Base-by-base conservation (phyloP, 2,888 invertebrate genomes). In the Strigamia maritima region DNA sequence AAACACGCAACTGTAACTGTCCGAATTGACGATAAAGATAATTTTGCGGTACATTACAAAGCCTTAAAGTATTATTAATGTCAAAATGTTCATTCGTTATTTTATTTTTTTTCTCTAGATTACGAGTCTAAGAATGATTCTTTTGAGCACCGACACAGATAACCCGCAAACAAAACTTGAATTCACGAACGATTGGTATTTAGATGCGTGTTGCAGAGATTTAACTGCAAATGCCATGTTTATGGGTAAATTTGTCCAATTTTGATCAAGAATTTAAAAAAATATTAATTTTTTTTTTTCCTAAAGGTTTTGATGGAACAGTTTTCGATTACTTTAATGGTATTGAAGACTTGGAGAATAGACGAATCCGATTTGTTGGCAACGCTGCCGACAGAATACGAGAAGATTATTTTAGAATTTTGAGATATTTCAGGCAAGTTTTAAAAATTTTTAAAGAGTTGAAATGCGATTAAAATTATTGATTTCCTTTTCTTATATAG, bases 221-320 rank as follows among this genome's bases (percentile, higher is more conserved):
- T 90, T 99, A 2, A 99, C 99, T 0, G 93, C 99, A 80, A 99
- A 99, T 88, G 96, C 98, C 0, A 95, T 99, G 94, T 97, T 95
- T 87, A 87, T 97, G 83, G 93, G 93, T 92, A 84, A 80, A 49
- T 1, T 44, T 44, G 12, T 80, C 77, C 16, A 16, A 12, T 44
- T 16, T 44, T 44, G 8, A 2, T 44, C 12, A 12, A 8, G 35
- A 7, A 31, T 35, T 35, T 35, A 35, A 35, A 35, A 8, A 44
- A 44, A 16, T 14, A n/a, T 7, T 40, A 12, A 40, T 40, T 0
- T 40, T 14, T 40, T 44, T 44, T 14, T 16, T 16, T 2, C 35
- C 87, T 84, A 81, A 86, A 88, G 96, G 92, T 82, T 90, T 98
- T 83, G 95, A 98, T 88, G 99, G 99, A 1, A 92, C 91, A 0